Conservation (phyloP, 2,888 invertebrate genomes). For the Bugulina stolonifera region DNA sequence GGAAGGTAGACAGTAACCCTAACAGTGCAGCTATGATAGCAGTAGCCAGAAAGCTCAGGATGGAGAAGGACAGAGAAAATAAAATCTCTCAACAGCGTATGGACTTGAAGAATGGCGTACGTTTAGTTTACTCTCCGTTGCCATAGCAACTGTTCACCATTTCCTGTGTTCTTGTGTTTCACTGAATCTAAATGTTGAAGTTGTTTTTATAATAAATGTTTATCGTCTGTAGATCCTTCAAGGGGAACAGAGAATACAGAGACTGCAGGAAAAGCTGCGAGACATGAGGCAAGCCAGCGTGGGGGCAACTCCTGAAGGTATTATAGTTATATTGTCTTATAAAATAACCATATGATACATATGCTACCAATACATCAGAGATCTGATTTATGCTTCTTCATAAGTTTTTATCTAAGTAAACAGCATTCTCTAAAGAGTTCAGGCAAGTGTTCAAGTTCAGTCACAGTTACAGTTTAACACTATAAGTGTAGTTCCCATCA, state of each 20-base stretch:
- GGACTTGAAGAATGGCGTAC: conserved; percentile 57
- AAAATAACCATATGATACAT: too few relatives aligned
- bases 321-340: too few relatives aligned
- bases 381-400: too few relatives aligned
- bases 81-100: conserved; percentile 59
- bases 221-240: conserved; percentile 51
- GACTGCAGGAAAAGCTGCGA: conserved; percentile 66
- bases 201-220: conserved; percentile 4
- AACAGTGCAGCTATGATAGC: conserved; percentile 64
- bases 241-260: conserved; percentile 58
- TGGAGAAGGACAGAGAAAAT: conserved; percentile 60
- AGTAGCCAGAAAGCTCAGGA: conserved; percentile 57
- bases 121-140: too few relatives aligned
- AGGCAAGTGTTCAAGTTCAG: too few relatives aligned
- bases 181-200: conserved; percentile 29
- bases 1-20: conserved; percentile 55
- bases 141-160: too few relatives aligned
- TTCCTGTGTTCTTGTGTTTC: conserved; percentile 25
- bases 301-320: conserved; percentile 62
- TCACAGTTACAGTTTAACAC: too few relatives aligned
- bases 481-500: too few relatives aligned
- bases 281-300: conserved; percentile 59
- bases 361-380: too few relatives aligned
- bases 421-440: too few relatives aligned
- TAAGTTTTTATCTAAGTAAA: too few relatives aligned